Base-by-base conservation (phyloP, 2,888 invertebrate genomes). In the Ennomos fuscantarius region DNA sequence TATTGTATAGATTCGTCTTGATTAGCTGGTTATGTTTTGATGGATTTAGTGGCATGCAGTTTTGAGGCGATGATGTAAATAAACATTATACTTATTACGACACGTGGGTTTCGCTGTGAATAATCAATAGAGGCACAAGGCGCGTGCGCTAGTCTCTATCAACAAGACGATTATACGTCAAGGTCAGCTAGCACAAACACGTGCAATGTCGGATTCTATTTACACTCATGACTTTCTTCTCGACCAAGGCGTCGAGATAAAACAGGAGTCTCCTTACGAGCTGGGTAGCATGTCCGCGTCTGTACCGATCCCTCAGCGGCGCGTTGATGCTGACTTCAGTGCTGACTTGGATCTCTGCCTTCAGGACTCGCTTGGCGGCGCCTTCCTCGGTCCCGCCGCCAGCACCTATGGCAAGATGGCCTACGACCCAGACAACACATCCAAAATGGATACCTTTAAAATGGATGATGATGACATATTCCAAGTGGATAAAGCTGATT, bases 391-490 rank as follows among this genome's bases (percentile, higher is more conserved):
- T 79, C 78, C 87, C 66, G 81, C 82, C 43, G 82, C 76, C 63
- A 82, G 84, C 89, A 82, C 49, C 49, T 91, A 86, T 67, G 78
- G 81, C 68, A 87, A 89, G 71, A 79, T 89, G 57, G 78, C 83
- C 35, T 90, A 84, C 65, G 92, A 89, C 54, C 83, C 81, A 68
- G 93, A 82, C 69, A 88, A 68, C 69, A 81, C 79, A 45, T 79
- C 83, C 13, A 94, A 93, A 83, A 83, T 88, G 47, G 95, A 95
- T 71, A 91, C 94, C 9, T 95, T 95, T 72, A 95, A 95, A 82
- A 95, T 96, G 94, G 97, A 97, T 75, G 97, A 97, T 74, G 97
- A 97, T 79, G 97, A 97, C 78, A 97, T 97, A 73, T 97, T 97
- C 81, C 92, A 97, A 93, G 96, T 97, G 52, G 97, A 97, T 82